phyloP scores from a whole-genome alignment of 2,113 vertebrate genomes.

The Chionomys nivalis region DNA sequence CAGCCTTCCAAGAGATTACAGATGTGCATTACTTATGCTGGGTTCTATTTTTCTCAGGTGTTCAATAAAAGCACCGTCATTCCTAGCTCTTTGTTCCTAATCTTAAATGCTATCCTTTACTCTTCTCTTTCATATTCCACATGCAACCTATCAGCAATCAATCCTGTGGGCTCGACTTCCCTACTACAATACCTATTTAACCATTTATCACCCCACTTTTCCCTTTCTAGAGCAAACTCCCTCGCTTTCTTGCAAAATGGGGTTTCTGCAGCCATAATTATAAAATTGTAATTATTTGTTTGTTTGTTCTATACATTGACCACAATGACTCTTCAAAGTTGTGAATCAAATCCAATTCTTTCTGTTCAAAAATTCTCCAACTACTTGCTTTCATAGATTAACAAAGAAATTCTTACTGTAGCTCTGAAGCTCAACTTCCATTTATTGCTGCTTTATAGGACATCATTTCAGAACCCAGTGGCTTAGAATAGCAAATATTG shows the following conservation, averaged over 20 bases:
- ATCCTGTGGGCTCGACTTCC: neutral
- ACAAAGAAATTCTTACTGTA: slow-evolving; percentile 20
- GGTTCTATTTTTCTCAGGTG: neutral
- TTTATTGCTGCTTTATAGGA: neutral
- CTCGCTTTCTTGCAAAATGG: neutral
- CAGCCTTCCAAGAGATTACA: neutral
- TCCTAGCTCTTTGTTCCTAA: neutral
- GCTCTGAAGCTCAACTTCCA: neutral
- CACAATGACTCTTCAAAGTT: slow-evolving; percentile 11
- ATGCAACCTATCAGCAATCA: neutral
- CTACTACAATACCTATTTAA: slow-evolving; percentile 10
- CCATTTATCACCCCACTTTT: neutral
- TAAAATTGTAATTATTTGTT: neutral
- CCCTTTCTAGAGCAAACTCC: neutral
- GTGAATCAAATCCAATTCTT: slow-evolving; percentile 31
- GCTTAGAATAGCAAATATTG: neutral
- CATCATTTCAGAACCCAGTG: slow-evolving; percentile 25
- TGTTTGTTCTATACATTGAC: neutral
- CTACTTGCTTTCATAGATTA: neutral
- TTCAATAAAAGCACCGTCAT: neutral
- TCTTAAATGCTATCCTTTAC: neutral
- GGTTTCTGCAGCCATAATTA: neutral
- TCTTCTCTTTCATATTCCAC: neutral
- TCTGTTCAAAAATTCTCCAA: slow-evolving; percentile 6
- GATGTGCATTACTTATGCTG: neutral